Conservation (phyloP, 2,888 invertebrate genomes). For the Eugnorisma glareosa region DNA sequence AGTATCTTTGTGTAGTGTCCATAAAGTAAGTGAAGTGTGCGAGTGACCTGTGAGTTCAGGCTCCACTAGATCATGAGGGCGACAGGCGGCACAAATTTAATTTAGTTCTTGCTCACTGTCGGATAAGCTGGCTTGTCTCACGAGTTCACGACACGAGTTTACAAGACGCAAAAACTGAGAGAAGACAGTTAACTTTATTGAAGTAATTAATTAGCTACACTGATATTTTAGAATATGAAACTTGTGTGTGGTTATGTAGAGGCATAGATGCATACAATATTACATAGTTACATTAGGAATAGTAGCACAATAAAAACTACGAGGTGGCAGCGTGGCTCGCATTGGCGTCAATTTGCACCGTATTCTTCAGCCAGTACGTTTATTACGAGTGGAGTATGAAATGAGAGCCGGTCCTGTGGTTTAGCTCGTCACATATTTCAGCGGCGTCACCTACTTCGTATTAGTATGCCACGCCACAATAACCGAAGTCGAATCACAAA, state of each 20-base stretch:
- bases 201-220: slow-evolving; percentile 11
- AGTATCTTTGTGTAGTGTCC: slow-evolving; percentile 50
- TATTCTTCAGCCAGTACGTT: slow-evolving; percentile 60
- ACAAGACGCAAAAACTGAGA: slow-evolving; percentile 33
- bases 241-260: neutral
- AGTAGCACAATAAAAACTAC: slow-evolving; percentile 10
- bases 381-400: slow-evolving; percentile 73
- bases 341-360: slow-evolving; percentile 56
- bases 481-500: slow-evolving; percentile 90
- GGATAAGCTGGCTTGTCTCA: slow-evolving; percentile 65
- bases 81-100: slow-evolving; percentile 85
- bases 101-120: slow-evolving; percentile 77
- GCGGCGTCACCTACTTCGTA: slow-evolving; percentile 83
- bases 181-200: slow-evolving; percentile 4
- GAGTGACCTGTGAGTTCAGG: slow-evolving; percentile 65
- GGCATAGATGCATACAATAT: neutral
- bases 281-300: neutral
- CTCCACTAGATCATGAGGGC: slow-evolving; percentile 81
- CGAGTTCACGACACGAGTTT: slow-evolving; percentile 45
- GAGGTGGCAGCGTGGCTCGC: slow-evolving; percentile 6
- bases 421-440: slow-evolving; percentile 83
- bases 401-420: slow-evolving; percentile 72
- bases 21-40: slow-evolving; percentile 66
- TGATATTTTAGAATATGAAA: neutral
- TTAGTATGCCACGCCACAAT: slow-evolving; percentile 89